Evolutionary conservation across 1,140 invertebrate species (phyloP).

Genomic region (Apolygus lucorum): DNA sequence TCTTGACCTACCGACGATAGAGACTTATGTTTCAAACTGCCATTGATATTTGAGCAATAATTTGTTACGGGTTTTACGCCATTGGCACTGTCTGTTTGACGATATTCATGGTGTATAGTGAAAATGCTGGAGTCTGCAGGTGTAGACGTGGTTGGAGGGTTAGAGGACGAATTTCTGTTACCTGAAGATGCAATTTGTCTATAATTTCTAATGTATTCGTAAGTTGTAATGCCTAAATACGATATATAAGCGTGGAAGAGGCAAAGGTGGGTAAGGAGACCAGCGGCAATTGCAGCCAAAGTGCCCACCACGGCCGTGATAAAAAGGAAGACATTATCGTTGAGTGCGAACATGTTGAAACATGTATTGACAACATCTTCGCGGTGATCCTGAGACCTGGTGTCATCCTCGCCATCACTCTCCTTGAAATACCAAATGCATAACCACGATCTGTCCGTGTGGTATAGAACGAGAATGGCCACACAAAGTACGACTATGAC

Average conservation of each 20-base stretch:
- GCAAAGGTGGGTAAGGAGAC: conserved; percentile 75
- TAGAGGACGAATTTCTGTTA: conserved; percentile 23
- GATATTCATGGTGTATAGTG: conserved; percentile 23
- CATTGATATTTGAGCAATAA: conserved; percentile 14
- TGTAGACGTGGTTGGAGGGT: not conserved
- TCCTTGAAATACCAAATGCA: conserved; percentile 32
- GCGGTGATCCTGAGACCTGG: conserved; percentile 17
- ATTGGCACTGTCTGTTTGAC: conserved; percentile 4
- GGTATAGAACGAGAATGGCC: conserved; percentile 54
- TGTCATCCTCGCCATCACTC: conserved; percentile 29
- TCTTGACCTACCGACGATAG: not conserved
- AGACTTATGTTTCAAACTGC: not conserved
- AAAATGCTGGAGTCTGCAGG: conserved; percentile 26
- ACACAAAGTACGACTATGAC: conserved; percentile 59
- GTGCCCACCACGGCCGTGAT: conserved; percentile 55
- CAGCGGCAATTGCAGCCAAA: conserved; percentile 63
- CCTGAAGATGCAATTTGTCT: conserved; percentile 35
- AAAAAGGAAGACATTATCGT: conserved; percentile 36
- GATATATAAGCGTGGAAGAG: conserved; percentile 84
- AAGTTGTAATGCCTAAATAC: conserved; percentile 74
- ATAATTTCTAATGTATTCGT: conserved; percentile 71
- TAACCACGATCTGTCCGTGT: conserved; percentile 47
- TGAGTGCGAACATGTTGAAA: conserved; percentile 31
- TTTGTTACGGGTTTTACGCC: not conserved
- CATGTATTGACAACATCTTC: conserved; percentile 30